Conservation (phyloP, 1,140 invertebrate species). For the Drosophila navojoa region DNA sequence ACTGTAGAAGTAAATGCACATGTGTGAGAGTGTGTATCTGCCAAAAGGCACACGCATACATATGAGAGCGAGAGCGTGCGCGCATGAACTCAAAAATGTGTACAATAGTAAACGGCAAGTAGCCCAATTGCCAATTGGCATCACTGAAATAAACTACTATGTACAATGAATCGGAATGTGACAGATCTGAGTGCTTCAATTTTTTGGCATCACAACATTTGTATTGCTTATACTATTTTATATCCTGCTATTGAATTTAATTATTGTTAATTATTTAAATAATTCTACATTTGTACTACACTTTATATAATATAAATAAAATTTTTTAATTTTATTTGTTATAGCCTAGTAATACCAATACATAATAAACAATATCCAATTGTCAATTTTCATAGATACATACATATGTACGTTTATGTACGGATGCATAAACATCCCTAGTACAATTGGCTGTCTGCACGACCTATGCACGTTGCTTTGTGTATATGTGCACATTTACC, state of each 20-base stretch:
- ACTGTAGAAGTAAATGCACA: constrained; percentile 28
- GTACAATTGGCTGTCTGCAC: constrained; percentile 9
- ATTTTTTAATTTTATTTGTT: background rate
- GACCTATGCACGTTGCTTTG: constrained; percentile 11
- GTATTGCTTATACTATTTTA: too few species aligned
- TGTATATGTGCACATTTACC: constrained; percentile 20
- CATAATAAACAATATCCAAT: background rate
- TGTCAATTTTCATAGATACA: background rate
- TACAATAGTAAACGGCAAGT: constrained; percentile 36
- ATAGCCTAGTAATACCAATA: background rate
- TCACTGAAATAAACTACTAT: too few species aligned
- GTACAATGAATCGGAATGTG: too few species aligned
- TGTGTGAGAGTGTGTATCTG: constrained; percentile 23
- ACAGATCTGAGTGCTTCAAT: too few species aligned
- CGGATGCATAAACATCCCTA: background rate
- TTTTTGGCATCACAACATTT: too few species aligned
- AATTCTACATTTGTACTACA: too few species aligned
- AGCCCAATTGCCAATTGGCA: constrained; percentile 43
- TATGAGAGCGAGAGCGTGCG: constrained; percentile 41
- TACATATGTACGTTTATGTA: too few species aligned
- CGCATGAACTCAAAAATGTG: constrained; percentile 55
- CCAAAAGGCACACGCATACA: constrained; percentile 33
- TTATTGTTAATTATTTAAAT: too few species aligned
- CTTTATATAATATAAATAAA: too few species aligned
- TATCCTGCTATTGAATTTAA: too few species aligned